phyloP scores from a whole-genome alignment of 1,140 invertebrate genomes.

The Drosophila varians region DNA sequence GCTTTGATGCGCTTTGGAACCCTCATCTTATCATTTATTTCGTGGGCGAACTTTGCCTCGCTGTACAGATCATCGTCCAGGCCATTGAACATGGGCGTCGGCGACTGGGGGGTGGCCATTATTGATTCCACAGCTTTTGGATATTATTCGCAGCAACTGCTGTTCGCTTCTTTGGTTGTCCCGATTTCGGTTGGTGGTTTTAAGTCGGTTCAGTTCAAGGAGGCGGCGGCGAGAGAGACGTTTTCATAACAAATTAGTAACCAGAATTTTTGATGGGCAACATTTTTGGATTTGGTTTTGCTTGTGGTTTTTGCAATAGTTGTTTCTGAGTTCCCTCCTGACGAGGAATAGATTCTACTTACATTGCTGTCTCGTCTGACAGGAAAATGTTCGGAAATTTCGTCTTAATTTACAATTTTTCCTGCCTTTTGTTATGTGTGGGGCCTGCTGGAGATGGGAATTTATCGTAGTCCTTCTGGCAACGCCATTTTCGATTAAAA shows the following conservation, averaged over 20 bases:
- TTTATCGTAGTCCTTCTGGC: neutral
- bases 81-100: conserved; percentile 86
- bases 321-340: conserved; percentile 12
- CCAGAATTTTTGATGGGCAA: conserved; percentile 59
- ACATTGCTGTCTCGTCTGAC: conserved; percentile 57
- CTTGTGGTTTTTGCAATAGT: conserved; percentile 6
- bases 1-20: conserved; percentile 91
- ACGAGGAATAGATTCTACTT: conserved; percentile 36
- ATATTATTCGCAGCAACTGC: conserved; percentile 10
- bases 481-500: neutral
- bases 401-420: conserved; percentile 55
- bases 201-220: neutral
- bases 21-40: conserved; percentile 91
- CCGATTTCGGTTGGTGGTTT: neutral
- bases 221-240: conserved; percentile 66
- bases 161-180: conserved; percentile 8
- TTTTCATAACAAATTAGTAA: conserved; percentile 66
- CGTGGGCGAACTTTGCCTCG: conserved; percentile 89
- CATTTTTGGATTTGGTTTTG: conserved; percentile 38
- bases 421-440: conserved; percentile 71
- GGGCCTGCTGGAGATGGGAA: conserved; percentile 5
- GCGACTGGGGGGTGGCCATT: conserved; percentile 86
- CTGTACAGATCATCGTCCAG: conserved; percentile 87
- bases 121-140: neutral
- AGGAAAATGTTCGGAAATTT: conserved; percentile 51